These are phyloP conservation scores for Odocoileus hemionus DNA, from an alignment of 2,113 vertebrate species.

Conservation along the genomic window DNA sequence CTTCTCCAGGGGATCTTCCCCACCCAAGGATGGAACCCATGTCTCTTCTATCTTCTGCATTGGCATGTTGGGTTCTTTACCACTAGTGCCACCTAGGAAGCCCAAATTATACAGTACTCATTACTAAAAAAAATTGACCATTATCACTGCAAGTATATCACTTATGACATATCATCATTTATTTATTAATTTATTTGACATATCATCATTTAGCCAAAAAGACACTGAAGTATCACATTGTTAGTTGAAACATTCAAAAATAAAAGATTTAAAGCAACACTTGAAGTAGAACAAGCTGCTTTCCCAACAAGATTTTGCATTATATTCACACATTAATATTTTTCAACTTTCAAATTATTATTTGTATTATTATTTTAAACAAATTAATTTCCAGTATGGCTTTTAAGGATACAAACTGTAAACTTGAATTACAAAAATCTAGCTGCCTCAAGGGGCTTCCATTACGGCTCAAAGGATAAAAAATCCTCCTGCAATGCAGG, in stretches of 20 bases:
- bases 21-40: not conserved
- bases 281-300: not conserved
- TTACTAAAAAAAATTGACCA: not conserved
- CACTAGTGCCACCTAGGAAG: not conserved
- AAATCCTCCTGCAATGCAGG: not conserved
- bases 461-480: not conserved
- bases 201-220: not conserved
- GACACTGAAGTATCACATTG: not conserved
- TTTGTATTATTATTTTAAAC: not conserved
- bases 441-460: not conserved
- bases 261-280: not conserved
- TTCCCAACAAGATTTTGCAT: not conserved
- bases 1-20: not conserved
- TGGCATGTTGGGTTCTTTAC: not conserved
- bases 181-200: not conserved
- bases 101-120: not conserved
- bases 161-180: not conserved
- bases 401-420: not conserved
- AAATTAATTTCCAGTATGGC: not conserved
- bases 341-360: not conserved
- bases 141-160: not conserved
- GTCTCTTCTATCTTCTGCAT: not conserved
- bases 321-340: not conserved
- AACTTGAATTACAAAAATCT: not conserved
- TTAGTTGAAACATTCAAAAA: not conserved